Evolutionary conservation across 2,113 vertebrate species (phyloP), one percentile per base, ranked within the genome.

Genomic region (Leucosticte australis): DNA sequence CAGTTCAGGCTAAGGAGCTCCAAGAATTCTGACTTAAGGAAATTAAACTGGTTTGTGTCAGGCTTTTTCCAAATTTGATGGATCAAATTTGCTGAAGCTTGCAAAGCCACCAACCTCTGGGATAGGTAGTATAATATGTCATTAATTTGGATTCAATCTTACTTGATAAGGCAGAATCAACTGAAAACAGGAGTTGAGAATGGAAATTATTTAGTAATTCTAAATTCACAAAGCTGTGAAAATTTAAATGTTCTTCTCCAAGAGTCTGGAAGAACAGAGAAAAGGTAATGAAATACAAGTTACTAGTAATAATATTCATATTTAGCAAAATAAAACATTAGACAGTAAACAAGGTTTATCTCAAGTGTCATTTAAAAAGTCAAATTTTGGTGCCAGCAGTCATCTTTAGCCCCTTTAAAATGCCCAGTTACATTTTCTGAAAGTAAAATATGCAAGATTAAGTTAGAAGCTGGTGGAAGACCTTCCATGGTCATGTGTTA

Each of bases 61-160:
- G 60, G 20, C 30, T 83, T 92, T 63, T 86, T 68, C 73, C 49
- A 92, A 18, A 94, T 91, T 75, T 81, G 49, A 52, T 86, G 44
- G 37, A 77, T 83, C 35, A 70, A 59, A 68, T 88, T 86, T 95
- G 60, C 56, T 84, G 86, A 91, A 94, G 31, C 52, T 71, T 94
- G 41, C 52, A 93, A 94, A 92, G 23, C 11, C 44, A 81, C 35
- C 22, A 64, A 4, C 35, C 22, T 53, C 60, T 89, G 77, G 50
- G 41, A 79, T 19, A 79, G 37, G 53, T 56, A 83, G n/a, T n/a
- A 21, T 59, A 80, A 50, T 63, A 37, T 0, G 0, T 41, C 49
- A 94, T 86, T 49, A 26, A 35, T 62, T 80, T 77, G 41, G 46
- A 73, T 57, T 76, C 49, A 60, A 19, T 47, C 31, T 92, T 37